A percentile compares a stretch with the other conserved stretches of the same genome.
Conservation (phyloP, 2,888 invertebrate genomes). For the Melipona beecheii region DNA sequence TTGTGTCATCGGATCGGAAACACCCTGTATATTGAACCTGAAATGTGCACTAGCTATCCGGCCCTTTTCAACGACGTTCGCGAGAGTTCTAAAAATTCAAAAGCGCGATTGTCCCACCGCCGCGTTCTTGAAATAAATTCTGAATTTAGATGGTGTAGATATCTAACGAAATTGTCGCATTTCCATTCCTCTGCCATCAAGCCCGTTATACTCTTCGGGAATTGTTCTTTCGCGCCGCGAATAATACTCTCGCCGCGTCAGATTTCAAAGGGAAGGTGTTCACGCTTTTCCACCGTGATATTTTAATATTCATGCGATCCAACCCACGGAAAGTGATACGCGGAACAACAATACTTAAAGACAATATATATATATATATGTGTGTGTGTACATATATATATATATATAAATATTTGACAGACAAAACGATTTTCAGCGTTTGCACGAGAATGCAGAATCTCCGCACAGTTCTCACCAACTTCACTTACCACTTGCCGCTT, state of each 20-base stretch:
- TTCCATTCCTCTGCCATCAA: conserved; percentile 27
- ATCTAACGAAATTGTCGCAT: conserved; percentile 37
- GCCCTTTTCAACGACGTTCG: not conserved
- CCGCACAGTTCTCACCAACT: not conserved
- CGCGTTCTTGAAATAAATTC: not conserved
- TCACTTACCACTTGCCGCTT: not conserved
- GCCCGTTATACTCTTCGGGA: not conserved
- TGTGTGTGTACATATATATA: no score
- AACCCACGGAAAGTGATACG: no score
- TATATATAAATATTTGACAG: no score
- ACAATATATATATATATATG: no score
- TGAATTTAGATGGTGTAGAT: conserved; percentile 36
- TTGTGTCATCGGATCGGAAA: no score
- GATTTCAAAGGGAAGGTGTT: not conserved
- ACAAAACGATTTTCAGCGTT: no score
- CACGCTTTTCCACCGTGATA: not conserved
- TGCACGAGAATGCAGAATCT: no score
- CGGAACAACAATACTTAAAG: no score
- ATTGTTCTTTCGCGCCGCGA: not conserved
- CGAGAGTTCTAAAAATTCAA: conserved; percentile 1
- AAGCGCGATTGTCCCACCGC: not conserved
- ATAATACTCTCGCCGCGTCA: not conserved
- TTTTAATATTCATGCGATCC: not conserved
- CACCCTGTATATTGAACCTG: no score
- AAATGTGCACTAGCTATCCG: not conserved